Conservation (phyloP, 2,113 vertebrate genomes). For the Campylomormyrus tamandua region DNA sequence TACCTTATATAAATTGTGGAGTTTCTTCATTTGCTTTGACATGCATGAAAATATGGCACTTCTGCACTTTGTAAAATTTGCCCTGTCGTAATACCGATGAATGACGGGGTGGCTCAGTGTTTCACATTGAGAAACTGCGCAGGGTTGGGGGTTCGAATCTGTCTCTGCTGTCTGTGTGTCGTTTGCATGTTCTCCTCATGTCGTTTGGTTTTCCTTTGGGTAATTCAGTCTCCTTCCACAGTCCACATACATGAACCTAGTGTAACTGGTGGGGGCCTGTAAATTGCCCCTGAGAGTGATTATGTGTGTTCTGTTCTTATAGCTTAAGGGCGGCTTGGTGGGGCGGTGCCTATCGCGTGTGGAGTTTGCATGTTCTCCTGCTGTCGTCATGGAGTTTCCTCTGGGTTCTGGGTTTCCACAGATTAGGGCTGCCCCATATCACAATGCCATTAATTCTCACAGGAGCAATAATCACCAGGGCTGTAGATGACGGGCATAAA, state of each 20-base stretch:
- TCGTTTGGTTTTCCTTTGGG: neutral
- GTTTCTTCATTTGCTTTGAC: neutral
- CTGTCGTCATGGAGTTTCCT: neutral
- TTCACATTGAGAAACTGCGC: neutral
- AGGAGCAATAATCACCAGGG: neutral
- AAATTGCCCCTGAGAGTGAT: neutral
- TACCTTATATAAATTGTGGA: neutral
- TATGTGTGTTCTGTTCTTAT: neutral
- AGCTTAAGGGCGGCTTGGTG: neutral
- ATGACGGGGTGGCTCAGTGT: neutral
- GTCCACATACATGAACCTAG: neutral
- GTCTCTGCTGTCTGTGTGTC: neutral
- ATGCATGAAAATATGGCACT: neutral
- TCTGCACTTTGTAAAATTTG: neutral
- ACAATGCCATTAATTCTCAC: neutral
- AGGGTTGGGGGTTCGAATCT: neutral
- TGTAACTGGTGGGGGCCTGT: neutral
- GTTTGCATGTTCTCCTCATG: neutral
- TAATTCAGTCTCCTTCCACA: neutral
- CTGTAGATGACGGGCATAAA: neutral
- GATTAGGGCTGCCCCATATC: neutral
- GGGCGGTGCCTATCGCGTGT: neutral
- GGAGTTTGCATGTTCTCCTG: neutral
- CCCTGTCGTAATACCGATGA: neutral
- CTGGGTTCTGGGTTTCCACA: neutral